Conservation (phyloP, 2,888 invertebrate genomes). For the Oscheius onirici region DNA sequence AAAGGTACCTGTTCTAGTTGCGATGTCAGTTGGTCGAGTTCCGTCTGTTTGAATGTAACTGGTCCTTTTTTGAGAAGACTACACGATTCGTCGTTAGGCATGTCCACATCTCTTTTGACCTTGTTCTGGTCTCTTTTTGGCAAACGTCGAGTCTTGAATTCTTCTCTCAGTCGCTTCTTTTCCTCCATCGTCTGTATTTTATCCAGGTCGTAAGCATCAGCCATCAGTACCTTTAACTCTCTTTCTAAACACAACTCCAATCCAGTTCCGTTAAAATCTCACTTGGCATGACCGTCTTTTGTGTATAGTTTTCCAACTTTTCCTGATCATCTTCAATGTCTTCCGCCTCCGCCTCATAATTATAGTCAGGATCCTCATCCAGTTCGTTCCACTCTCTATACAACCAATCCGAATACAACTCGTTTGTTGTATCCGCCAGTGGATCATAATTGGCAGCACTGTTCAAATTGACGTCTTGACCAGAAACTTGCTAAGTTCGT, state of each 20-base stretch:
- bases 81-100: not conserved
- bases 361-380: constrained; percentile 10
- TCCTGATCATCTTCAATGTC: constrained; percentile 5
- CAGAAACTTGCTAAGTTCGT: too few species aligned
- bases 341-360: constrained; percentile 4
- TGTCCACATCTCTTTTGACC: not conserved
- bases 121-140: constrained; percentile 1
- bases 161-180: constrained; percentile 1
- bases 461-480: constrained; percentile 9
- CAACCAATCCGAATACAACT: not conserved
- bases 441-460: not conserved
- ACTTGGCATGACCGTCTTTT: constrained; percentile 6
- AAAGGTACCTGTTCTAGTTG: constrained; percentile 24
- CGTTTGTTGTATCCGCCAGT: not conserved
- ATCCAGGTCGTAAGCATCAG: not conserved
- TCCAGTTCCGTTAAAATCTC: too few species aligned
- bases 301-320: not conserved
- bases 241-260: not conserved
- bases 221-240: not conserved
- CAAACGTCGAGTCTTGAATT: not conserved
- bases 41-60: not conserved
- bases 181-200: not conserved
- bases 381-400: not conserved
- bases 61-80: not conserved
- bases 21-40: constrained; percentile 5